A percentile compares a stretch with the other conserved stretches of the same genome.
Conservation (phyloP, 2,113 vertebrate genomes). For the Mormyrus lacerda region DNA sequence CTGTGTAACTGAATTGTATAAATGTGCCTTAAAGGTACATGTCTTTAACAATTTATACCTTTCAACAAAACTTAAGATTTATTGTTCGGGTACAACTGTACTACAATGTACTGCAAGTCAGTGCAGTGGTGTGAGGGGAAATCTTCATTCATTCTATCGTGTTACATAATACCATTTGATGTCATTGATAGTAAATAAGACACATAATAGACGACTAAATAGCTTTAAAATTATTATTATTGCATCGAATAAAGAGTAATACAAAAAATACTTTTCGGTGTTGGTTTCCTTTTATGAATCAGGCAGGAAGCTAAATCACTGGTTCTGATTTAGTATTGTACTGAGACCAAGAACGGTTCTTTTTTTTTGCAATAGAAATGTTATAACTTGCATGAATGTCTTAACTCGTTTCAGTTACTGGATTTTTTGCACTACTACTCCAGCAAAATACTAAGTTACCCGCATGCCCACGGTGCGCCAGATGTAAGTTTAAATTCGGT, state of each 20-base stretch:
- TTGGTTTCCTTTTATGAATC: background rate
- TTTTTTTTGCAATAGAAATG: background rate
- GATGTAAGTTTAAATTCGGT: background rate
- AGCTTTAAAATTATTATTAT: background rate
- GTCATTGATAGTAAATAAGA: background rate
- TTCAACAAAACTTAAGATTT: background rate
- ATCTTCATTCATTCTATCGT: background rate
- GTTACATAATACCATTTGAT: background rate
- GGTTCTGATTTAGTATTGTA: background rate
- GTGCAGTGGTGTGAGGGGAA: background rate
- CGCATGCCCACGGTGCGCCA: background rate
- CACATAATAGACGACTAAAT: background rate
- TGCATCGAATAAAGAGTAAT: background rate
- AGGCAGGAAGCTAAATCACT: background rate
- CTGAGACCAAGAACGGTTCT: background rate
- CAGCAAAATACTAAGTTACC: background rate
- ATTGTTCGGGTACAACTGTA: background rate
- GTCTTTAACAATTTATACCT: background rate
- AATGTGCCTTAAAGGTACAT: background rate
- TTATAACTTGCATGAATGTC: background rate
- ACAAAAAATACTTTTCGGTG: background rate
- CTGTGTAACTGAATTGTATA: background rate
- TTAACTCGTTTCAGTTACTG: background rate
- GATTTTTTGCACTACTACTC: background rate
- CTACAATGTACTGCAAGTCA: background rate